phyloP scores from a whole-genome alignment of 2,888 invertebrate species.

The Isoperla grammatica region DNA sequence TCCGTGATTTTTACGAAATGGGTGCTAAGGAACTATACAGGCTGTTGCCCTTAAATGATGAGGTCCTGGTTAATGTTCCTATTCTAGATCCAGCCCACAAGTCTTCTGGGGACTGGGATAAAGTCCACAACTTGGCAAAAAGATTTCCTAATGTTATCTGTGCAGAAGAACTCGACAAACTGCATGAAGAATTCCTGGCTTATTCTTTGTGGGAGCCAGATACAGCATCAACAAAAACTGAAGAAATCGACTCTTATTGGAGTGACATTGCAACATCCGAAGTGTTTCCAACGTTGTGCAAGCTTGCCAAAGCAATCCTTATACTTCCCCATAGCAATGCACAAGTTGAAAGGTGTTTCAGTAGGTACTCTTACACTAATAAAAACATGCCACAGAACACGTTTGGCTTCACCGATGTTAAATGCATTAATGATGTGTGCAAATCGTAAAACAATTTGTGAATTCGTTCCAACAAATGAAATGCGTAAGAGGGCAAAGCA shows the following conservation, averaged over 20 bases:
- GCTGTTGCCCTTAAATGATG: constrained; percentile 34
- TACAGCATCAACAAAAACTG: not conserved
- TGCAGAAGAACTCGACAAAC: not conserved
- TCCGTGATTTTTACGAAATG: too few relatives aligned
- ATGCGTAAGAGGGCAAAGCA: too few relatives aligned
- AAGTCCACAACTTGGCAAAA: not conserved
- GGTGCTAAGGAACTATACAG: too few relatives aligned
- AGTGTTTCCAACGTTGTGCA: not conserved
- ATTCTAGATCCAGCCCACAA: not conserved
- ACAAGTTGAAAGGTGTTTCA: not conserved
- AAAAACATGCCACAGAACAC: not conserved
- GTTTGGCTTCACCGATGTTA: not conserved
- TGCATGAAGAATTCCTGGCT: not conserved
- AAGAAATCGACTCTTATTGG: not conserved
- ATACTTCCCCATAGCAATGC: constrained; percentile 16
- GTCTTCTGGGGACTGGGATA: not conserved
- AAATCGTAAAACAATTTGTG: too few relatives aligned
- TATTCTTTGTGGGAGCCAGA: not conserved
- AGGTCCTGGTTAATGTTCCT: not conserved
- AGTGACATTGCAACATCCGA: not conserved
- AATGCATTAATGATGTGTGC: constrained; percentile 11
- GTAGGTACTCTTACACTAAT: not conserved
- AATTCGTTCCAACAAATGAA: too few relatives aligned
- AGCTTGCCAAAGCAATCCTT: not conserved
- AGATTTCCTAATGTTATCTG: constrained; percentile 4